These are phyloP conservation scores for Microcaecilia unicolor DNA, from an alignment of 2,797 vertebrate species.

Conservation along the genomic window DNA sequence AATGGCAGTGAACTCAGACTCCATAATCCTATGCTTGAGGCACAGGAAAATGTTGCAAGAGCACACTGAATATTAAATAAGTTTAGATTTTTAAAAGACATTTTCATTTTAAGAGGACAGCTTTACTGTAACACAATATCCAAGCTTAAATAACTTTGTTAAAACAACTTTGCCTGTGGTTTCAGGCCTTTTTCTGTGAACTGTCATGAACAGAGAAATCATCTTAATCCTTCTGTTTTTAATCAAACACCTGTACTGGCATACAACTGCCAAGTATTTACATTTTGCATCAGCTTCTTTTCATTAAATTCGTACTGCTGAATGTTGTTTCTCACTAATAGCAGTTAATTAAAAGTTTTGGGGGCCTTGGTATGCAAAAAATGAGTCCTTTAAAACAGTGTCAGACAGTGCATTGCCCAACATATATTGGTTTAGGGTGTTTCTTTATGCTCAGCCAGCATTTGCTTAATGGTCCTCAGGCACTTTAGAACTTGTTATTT, in stretches of 20 bases:
- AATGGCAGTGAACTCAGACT: conserved; percentile 8
- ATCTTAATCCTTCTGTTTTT: conserved; percentile 21
- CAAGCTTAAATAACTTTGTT: conserved; percentile 9
- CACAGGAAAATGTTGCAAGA: conserved; percentile 7
- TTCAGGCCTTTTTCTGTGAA: conserved; percentile 19
- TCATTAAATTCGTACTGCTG: conserved; percentile 24
- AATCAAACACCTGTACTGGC: too few relatives aligned
- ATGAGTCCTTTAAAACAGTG: conserved; percentile 22
- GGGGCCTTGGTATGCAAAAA: conserved; percentile 20
- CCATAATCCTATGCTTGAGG: conserved; percentile 16
- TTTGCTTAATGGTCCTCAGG: conserved; percentile 18
- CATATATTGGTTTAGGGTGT: conserved; percentile 9
- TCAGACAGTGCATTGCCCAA: conserved; percentile 25
- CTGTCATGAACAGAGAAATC: conserved; percentile 3
- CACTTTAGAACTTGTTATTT: conserved; percentile 40
- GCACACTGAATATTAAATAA: conserved; percentile 16
- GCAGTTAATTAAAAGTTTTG: conserved; percentile 24
- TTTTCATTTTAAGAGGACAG: conserved; percentile 7
- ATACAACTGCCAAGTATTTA: too few relatives aligned
- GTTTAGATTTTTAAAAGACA: conserved; percentile 16
- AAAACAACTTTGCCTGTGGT: conserved; percentile 15
- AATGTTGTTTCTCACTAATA: conserved; percentile 3
- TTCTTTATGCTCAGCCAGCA: conserved; percentile 5
- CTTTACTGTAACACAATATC: conserved; percentile 11
- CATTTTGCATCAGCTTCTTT: conserved; percentile 10